phyloP scores from a whole-genome alignment of 2,113 vertebrate species.

The Carettochelys insculpta region DNA sequence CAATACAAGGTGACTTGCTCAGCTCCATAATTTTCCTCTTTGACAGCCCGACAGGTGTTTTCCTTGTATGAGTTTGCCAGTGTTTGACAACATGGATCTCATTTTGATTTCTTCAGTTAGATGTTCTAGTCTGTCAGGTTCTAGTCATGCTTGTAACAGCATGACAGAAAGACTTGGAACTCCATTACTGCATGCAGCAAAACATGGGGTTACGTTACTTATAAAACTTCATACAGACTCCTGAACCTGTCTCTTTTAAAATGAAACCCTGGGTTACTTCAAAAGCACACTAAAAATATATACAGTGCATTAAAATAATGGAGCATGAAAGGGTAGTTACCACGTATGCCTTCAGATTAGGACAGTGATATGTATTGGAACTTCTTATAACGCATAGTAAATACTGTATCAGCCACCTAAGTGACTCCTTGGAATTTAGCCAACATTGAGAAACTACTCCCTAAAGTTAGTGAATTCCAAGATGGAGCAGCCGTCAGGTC shows the following conservation, averaged over 20 bases:
- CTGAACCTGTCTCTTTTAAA: neutral
- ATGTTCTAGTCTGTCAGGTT: neutral
- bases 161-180: neutral
- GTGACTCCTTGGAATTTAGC: neutral
- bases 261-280: neutral
- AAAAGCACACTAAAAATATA: slow-evolving; percentile 20
- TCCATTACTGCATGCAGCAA: neutral
- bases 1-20: neutral
- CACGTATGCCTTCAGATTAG: slow-evolving; percentile 38
- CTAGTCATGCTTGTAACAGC: neutral
- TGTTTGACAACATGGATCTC: neutral
- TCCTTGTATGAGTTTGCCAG: neutral
- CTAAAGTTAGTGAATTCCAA: neutral
- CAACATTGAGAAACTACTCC: neutral
- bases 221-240: neutral
- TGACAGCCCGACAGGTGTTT: neutral
- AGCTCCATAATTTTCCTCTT: neutral
- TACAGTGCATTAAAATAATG: slow-evolving; percentile 8
- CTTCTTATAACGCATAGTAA: neutral
- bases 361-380: neutral
- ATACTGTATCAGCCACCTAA: neutral
- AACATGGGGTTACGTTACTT: slow-evolving; percentile 1
- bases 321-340: neutral
- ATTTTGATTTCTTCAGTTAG: neutral
- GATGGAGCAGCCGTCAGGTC: neutral